Base-by-base conservation (phyloP, 2,888 invertebrate genomes). In the Meta bourneti region DNA sequence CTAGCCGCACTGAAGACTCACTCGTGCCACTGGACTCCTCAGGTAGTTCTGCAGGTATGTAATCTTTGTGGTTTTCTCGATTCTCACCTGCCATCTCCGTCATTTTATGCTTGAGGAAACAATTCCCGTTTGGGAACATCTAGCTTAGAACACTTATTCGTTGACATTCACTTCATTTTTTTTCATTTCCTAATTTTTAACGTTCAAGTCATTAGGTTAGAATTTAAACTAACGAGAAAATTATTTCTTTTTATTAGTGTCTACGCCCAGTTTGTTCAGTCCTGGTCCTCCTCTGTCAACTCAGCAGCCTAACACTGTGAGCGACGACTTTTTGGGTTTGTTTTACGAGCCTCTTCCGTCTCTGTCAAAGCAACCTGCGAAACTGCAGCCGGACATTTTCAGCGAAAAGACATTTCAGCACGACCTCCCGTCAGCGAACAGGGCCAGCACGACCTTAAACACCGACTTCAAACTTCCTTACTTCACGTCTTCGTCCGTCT, bases 381-480 rank as follows among this genome's bases (percentile, higher is more conserved):
- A 79, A 34, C 69, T 61, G 6, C 51, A 75, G 6, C 48, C 13
- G 20, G 79, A 84, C 7, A 9, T 71, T 6, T 82, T 69, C 20
- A 52, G 72, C 51, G 87, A 87, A 13, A 88, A 91, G 72, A 19
- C 51, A 19, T 87, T 61, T 8, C 82, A 87, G 4, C 87, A 72
- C 0, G 52, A 51, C 77, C n/a, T 88, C 34, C 79, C 83, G 9
- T 54, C 54, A 7, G 13, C 82, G 8, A 72, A 20, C 20, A 71
- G n/a, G 54, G 71, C 54, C 20, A 77, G 51, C 20, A 69, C 52
- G 13, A 13, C 70, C 61, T 34, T 54, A 54, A 54, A 51, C 8
- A 9, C 49, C 16, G 87, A 87, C n/a, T 72, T 87, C 54, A 82
- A 87, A 48, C 78, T 51, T 49, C 77, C 87, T 61, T 91, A 91